Evolutionary conservation across 2,797 vertebrate species (phyloP), one percentile per base, ranked within the genome.

Genomic region (Paedocypris micromegethes): DNA sequence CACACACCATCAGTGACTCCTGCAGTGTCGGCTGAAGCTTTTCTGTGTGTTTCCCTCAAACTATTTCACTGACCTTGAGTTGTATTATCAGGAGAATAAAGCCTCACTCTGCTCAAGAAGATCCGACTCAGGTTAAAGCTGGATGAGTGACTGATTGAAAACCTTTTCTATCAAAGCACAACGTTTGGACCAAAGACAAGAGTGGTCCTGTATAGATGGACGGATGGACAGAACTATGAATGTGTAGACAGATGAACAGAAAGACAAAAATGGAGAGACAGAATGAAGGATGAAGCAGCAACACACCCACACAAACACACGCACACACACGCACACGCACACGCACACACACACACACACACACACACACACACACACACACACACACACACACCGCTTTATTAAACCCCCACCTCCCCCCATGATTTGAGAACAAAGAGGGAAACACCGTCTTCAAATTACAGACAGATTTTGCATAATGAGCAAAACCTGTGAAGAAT

Each of bases 61-160:
- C 63, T 73, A 72, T 48, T 72, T 38, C 9, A 54, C 65, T 65
- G 67, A 74, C 72, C 77, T 76, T 78, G 77, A 78, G 77, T 76
- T 60, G 66, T 70, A 70, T 78, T 78, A 74, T 70, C 44, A 64
- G 41, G 55, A 43, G 74, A 70, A 78, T 76, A 76, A 76, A 78
- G 66, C 72, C 66, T 69, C 66, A 60, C 61, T 63, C 52, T 46
- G 47, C 53, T 64, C 48, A 64, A 58, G 59, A 61, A 59, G 50
- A 56, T 64, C 6, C 5, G 37, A 77, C 68, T 77, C 72, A 51
- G 65, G 69, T 66, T 45, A 46, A 72, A 57, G 52, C 56, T 53
- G 66, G 52, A 45, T 74, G 63, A 59, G 46, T 48, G 40, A 51
- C 62, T 53, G 53, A 58, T 44, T 66, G 58, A 66, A 68, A 72